These are phyloP conservation scores for Tillus elongatus DNA, from an alignment of 2,888 invertebrate genomes.

Conservation along the genomic window DNA sequence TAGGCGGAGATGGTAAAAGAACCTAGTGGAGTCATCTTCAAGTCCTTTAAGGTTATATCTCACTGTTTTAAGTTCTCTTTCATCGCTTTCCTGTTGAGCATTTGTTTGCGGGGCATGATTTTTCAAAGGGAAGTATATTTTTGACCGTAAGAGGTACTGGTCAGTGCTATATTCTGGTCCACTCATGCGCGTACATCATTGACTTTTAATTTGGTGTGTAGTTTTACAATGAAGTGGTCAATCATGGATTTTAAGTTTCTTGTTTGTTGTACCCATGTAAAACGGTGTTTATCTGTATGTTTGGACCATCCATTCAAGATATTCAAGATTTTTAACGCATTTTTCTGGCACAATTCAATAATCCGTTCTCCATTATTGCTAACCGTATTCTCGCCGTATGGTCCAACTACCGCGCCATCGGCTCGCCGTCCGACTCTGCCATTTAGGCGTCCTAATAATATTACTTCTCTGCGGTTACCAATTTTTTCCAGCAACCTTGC, in stretches of 20 bases:
- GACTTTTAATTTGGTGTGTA: background rate
- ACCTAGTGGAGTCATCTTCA: conserved; percentile 2
- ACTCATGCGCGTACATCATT: conserved; percentile 1
- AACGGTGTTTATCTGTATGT: background rate
- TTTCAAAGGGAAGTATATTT: conserved; percentile 1
- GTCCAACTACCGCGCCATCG: background rate
- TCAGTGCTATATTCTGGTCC: conserved; percentile 2
- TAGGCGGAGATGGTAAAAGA: background rate
- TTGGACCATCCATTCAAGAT: background rate
- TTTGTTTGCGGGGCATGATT: background rate
- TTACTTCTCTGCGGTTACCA: conserved; percentile 1
- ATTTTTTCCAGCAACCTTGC: no score
- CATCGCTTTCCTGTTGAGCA: conserved; percentile 1
- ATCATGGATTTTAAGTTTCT: conserved; percentile 1
- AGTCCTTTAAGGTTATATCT: conserved; percentile 1
- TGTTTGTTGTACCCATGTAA: conserved; percentile 2
- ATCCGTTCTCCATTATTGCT: conserved; percentile 1
- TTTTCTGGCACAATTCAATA: conserved; percentile 3
- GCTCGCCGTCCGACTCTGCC: conserved; percentile 3
- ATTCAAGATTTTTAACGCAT: background rate
- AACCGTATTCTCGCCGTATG: conserved; percentile 2
- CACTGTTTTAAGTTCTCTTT: background rate
- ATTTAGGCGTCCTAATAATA: conserved; percentile 1
- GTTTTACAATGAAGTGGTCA: background rate
- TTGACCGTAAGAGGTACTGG: conserved; percentile 2